Percentiles rank a stretch among this genome's conserved stretches.
phyloP scores from a whole-genome alignment of 2,113 vertebrate species.

The Hyperoodon ampullatus region DNA sequence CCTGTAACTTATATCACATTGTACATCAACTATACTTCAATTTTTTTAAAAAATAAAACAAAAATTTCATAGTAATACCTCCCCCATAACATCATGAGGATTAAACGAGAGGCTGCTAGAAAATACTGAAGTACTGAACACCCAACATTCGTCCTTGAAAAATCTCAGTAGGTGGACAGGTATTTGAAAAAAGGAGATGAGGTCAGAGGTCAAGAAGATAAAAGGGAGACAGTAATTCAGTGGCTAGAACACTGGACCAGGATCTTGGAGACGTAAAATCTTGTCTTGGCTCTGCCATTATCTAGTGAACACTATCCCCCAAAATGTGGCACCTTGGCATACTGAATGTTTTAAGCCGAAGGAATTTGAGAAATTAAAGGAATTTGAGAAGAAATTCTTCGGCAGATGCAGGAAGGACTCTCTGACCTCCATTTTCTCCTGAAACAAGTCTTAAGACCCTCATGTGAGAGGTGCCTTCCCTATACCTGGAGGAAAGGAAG shows the following conservation, averaged over 20 bases:
- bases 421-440: background rate
- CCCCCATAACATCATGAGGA: background rate
- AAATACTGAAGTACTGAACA: background rate
- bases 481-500: background rate
- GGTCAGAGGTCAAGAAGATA: background rate
- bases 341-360: background rate
- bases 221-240: background rate
- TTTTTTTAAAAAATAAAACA: background rate
- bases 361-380: background rate
- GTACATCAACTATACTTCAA: background rate
- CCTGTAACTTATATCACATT: background rate
- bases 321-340: background rate
- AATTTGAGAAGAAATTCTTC: too few relatives aligned
- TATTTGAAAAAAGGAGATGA: background rate
- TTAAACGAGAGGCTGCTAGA: background rate
- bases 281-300: background rate
- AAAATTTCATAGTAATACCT: background rate
- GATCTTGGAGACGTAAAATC: background rate
- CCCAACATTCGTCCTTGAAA: background rate
- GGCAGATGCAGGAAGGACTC: background rate
- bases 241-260: background rate
- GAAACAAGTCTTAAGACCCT: background rate
- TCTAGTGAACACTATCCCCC: background rate
- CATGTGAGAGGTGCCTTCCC: background rate
- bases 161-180: background rate